Evolutionary conservation across 1,140 invertebrate species (phyloP).

Genomic region (Leguminivora glycinivorella): DNA sequence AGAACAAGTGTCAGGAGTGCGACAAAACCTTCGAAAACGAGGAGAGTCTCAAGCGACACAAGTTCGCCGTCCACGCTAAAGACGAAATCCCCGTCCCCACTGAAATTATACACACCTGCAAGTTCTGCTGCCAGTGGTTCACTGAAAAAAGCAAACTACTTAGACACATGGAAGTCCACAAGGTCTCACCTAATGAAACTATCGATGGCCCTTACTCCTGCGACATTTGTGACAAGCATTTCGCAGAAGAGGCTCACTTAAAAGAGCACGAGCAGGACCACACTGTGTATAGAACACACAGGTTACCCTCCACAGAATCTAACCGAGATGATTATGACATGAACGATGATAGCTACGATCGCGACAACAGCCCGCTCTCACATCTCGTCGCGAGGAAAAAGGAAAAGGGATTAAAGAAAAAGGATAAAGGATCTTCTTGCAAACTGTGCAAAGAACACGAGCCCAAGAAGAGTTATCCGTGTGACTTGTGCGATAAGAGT

Average conservation of each 20-base stretch:
- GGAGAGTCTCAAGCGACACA: conserved; percentile 4
- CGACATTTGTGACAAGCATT: conserved; percentile 7
- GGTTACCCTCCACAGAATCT: neutral
- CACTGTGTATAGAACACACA: neutral
- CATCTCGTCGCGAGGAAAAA: neutral
- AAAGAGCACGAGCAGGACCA: conserved; percentile 4
- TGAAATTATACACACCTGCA: neutral
- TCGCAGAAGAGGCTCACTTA: neutral
- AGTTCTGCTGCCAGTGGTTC: neutral
- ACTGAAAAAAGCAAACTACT: neutral
- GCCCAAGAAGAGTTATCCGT: neutral
- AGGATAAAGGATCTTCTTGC: conserved; percentile 12
- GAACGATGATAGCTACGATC: neutral
- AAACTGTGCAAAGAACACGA: conserved; percentile 7
- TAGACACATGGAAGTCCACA: neutral
- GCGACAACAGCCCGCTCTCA: neutral
- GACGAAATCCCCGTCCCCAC: neutral
- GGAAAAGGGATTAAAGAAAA: neutral
- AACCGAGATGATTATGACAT: neutral
- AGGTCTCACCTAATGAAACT: neutral
- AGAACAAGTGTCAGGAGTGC: neutral
- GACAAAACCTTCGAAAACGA: conserved; percentile 3
- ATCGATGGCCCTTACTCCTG: neutral
- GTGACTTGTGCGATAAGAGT: neutral
- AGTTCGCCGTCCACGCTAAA: neutral